phyloP scores from a whole-genome alignment of 2,113 vertebrate genomes.

The Caracal caracal region DNA sequence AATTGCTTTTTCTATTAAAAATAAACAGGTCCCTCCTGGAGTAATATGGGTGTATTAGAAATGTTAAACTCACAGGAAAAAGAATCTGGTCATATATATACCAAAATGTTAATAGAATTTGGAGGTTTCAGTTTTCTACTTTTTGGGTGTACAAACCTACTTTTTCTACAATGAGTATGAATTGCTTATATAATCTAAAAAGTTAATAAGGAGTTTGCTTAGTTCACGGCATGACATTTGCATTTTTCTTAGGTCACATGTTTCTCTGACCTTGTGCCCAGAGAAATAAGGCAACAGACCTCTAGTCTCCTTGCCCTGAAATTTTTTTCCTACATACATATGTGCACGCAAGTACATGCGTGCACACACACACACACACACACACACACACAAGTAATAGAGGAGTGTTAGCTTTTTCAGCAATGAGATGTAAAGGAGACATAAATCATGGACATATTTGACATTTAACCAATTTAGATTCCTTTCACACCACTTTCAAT shows the following conservation, averaged over 20 bases:
- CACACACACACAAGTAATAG: not conserved
- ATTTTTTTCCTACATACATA: not conserved
- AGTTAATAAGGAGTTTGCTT: not conserved
- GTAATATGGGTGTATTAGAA: not conserved
- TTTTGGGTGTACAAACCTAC: not conserved
- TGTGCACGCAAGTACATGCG: not conserved
- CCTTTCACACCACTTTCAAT: constrained; percentile 44
- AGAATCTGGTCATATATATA: not conserved
- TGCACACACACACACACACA: not conserved
- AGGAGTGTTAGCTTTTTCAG: constrained; percentile 58
- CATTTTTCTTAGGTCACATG: not conserved
- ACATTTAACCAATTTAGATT: constrained; percentile 66
- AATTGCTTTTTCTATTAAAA: constrained; percentile 25
- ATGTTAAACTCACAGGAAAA: not conserved
- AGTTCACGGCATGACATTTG: not conserved
- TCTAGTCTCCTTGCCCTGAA: not conserved
- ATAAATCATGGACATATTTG: constrained; percentile 63
- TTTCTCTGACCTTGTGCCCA: not conserved
- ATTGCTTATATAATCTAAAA: not conserved
- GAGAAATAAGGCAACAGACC: not conserved
- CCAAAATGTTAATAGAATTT: constrained; percentile 32
- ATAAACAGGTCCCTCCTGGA: not conserved
- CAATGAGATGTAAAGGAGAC: constrained; percentile 59
- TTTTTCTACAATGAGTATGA: not conserved
- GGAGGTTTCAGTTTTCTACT: not conserved